A percentile compares a stretch with the other conserved stretches of the same genome.
These are phyloP conservation scores for Anguilla rostrata DNA, from an alignment of 2,113 vertebrate species.

Conservation along the genomic window DNA sequence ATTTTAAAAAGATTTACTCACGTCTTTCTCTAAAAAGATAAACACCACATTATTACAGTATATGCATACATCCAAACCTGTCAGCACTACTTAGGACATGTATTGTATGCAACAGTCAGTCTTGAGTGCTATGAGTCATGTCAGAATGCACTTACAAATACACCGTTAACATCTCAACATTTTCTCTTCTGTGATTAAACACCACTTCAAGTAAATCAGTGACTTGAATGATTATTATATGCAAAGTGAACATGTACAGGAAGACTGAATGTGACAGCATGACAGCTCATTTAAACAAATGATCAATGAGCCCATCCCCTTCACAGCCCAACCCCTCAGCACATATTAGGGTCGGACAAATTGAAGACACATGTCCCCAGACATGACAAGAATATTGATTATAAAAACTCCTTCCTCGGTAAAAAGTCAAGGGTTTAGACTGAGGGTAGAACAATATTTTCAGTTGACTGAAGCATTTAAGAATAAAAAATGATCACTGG, in stretches of 20 bases:
- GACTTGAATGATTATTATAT: slow-evolving; percentile 5
- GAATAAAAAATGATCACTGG: background rate
- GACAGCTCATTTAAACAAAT: background rate
- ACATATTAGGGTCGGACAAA: background rate
- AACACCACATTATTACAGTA: background rate
- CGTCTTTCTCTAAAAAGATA: background rate
- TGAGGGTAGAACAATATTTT: background rate
- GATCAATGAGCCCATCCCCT: background rate
- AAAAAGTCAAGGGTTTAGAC: background rate
- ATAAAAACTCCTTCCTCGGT: background rate
- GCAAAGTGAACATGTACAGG: background rate
- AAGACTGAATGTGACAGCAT: slow-evolving; percentile 1
- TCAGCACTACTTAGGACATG: background rate
- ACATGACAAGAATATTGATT: background rate
- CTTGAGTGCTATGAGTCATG: background rate
- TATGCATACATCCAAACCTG: background rate
- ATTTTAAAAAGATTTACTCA: background rate
- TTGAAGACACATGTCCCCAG: background rate
- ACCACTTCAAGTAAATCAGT: background rate
- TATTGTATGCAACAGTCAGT: background rate
- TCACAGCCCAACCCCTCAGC: background rate
- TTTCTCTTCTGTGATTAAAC: slow-evolving; percentile 2
- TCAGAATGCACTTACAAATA: background rate
- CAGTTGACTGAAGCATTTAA: background rate
- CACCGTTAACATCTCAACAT: background rate